Evolutionary conservation across 2,113 vertebrate genomes (phyloP), one percentile per base, ranked within the genome.

Genomic region (Rhipidura dahli): DNA sequence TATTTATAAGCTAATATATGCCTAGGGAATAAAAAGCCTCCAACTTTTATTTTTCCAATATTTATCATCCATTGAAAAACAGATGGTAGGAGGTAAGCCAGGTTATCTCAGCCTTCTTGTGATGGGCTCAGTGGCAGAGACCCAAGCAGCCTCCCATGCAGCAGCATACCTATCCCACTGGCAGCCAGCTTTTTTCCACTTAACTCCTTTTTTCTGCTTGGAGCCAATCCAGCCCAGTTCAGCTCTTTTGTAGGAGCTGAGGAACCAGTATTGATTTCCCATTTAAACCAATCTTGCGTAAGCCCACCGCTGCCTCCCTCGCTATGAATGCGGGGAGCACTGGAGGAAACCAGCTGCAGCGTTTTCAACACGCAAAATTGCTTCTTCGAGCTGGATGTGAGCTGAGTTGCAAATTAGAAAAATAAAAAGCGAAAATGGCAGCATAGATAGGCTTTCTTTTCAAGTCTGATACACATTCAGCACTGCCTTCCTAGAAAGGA

Each of bases 221-320:
- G 94, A 97, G 33, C 23, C 57, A 54, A 54, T 96, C 95, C 97
- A 98, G 63, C 40, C 76, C 78, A 94, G 84, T 96, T 96, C 97
- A 94, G 97, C 96, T 97, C 95, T 97, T 97, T 94, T 96, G 95
- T 95, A 96, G 96, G 92, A 90, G n/a, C 85, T 61, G 89, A 96
- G 95, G 97, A 97, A 96, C 93, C 70, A 93, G 93, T 95, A 96
- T 94, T 96, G 92, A 94, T 97, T 97, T 97, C 94, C 94, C 96
- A 97, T 97, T 96, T 96, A 85, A 89, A 21, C 65, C 92, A 81
- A 93, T 96, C 93, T 93, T 70, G 86, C 27, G n/a, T 85, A 53
- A 94, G 92, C 86, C 89, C 56, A 92, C 83, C 87, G 10, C 75
- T 95, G 86, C 94, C 96, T 97, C 63, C 89, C 93, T 93, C 9